These are phyloP conservation scores for Phalacrocorax aristotelis DNA, from an alignment of 2,113 vertebrate species.

Conservation along the genomic window DNA sequence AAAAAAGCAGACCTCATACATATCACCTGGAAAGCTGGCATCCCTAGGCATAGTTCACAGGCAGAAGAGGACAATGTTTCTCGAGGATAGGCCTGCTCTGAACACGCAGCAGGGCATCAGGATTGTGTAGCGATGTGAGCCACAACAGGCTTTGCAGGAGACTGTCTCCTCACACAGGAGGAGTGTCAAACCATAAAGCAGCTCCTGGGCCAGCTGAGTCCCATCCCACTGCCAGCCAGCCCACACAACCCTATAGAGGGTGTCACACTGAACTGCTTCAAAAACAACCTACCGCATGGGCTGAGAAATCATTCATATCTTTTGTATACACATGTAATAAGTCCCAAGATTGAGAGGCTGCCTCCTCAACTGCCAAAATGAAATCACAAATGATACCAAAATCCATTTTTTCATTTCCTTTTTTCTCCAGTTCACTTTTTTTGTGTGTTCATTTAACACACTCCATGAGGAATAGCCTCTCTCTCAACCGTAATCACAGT, in stretches of 20 bases:
- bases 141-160: background rate
- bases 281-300: fast-evolving
- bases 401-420: background rate
- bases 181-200: background rate
- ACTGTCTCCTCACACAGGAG: fast-evolving
- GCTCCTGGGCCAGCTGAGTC: background rate
- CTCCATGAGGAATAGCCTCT: background rate
- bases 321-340: background rate
- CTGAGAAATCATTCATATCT: background rate
- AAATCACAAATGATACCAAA: background rate
- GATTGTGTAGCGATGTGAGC: background rate
- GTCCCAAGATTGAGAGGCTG: background rate
- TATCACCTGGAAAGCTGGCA: background rate
- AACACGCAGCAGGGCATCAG: fast-evolving
- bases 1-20: background rate
- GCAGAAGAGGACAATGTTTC: background rate
- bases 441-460: background rate
- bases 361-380: background rate
- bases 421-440: background rate
- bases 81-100: background rate
- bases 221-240: background rate
- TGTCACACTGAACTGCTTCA: background rate
- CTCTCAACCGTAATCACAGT: background rate
- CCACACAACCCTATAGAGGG: background rate
- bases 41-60: background rate